Evolutionary conservation across 2,797 vertebrate species (phyloP), one percentile per base, ranked within the genome.

Genomic region (Tapirus indicus): DNA sequence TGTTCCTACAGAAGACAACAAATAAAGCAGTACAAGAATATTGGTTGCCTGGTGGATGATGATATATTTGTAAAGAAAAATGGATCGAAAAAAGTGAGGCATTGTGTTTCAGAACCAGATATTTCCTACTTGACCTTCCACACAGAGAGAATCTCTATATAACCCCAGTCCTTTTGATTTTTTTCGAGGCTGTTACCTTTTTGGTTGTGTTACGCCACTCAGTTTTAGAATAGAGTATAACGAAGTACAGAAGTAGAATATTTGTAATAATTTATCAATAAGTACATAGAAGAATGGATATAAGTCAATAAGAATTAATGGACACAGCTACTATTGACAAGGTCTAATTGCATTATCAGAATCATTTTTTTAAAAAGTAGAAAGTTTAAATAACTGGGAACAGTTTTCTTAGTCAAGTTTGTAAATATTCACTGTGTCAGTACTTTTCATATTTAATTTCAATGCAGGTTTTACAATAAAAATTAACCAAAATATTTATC

Each of bases 401-500:
- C 5, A 25, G 6, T 62, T 94, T 71, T 72, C 47, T 74, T 20
- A 29, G 75, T 75, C 5, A 71, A 75, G 66, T 94, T 47, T 84
- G 2, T 87, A 64, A 11, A 79, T 66, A 64, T 56, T 68, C 0
- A n/a, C 10, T 35, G 3, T 74, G 3, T 74, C 21, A 35, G 11
- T 66, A 77, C 35, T 41, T 79, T 91, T 82, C 25, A 62, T n/a
- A 54, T 75, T 79, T 85, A 54, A 80, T 41, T 62, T 88, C 11
- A 77, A 58, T 52, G 6, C 9, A 77, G 16, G 13, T 77, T 91
- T 97, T 86, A 78, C 9, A 71, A 86, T 88, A 35, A 96, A 93
- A 95, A 56, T 7, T 72, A 32, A 71, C 17, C n/a, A 64, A 89
- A 89, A 47, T 27, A 6, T 88, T 78, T 89, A 38, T 49, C 35